phyloP scores from a whole-genome alignment of 2,888 invertebrate genomes.

The Notodonta ziczac region DNA sequence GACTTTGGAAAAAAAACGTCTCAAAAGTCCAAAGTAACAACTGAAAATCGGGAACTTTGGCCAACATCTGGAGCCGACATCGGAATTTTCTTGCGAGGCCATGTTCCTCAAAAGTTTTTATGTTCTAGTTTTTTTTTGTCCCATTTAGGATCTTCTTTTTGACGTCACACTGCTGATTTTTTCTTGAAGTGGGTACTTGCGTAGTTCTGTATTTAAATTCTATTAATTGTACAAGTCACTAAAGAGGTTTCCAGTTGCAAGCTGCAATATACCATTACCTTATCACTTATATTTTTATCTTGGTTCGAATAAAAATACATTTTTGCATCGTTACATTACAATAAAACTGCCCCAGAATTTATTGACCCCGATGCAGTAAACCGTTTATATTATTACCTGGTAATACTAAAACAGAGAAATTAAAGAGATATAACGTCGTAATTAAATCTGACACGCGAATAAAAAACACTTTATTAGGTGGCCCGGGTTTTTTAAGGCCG shows the following conservation, averaged over 20 bases:
- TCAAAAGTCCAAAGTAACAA: slow-evolving; percentile 39
- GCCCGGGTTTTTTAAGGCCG: slow-evolving; percentile 45
- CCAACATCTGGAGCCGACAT: slow-evolving; percentile 54
- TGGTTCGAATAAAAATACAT: not conserved
- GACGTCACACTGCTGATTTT: not conserved
- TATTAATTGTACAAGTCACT: no score
- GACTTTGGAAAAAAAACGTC: slow-evolving; percentile 50
- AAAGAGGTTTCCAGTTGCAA: no score
- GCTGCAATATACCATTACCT: no score
- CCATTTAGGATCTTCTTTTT: slow-evolving; percentile 12
- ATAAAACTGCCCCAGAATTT: not conserved
- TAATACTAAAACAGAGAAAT: slow-evolving; percentile 43
- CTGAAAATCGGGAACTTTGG: slow-evolving; percentile 46
- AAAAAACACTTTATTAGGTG: slow-evolving; percentile 64
- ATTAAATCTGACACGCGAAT: slow-evolving; percentile 67
- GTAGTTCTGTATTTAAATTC: no score
- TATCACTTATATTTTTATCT: no score
- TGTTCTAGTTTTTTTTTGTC: slow-evolving; percentile 37
- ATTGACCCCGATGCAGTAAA: slow-evolving; percentile 36
- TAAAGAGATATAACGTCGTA: slow-evolving; percentile 54
- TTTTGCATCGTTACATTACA: not conserved
- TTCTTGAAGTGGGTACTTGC: no score
- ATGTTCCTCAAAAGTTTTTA: slow-evolving; percentile 48
- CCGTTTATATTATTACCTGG: slow-evolving; percentile 37
- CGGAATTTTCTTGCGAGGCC: slow-evolving; percentile 48